These are phyloP conservation scores for Onthophagus taurus DNA, from an alignment of 1,140 invertebrate genomes.

Conservation along the genomic window DNA sequence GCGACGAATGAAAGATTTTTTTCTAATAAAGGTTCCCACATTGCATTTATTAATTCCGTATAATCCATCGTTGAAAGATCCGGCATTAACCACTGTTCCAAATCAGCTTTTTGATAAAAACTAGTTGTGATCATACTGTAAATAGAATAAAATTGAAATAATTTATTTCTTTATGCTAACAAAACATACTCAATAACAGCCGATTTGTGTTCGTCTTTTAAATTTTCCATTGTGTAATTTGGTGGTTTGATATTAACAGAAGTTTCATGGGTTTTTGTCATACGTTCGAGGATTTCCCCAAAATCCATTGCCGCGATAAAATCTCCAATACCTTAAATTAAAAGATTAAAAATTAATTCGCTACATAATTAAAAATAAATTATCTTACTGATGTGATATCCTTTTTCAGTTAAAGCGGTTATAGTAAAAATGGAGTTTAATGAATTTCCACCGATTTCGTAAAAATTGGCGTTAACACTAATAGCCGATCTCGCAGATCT, in stretches of 20 bases:
- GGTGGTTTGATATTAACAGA: conserved; percentile 25
- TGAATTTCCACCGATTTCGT: conserved; percentile 76
- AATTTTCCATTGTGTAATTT: conserved; percentile 44
- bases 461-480: conserved; percentile 61
- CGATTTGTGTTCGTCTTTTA: conserved; percentile 53
- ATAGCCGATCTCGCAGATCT: conserved; percentile 47
- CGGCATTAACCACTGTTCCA: conserved; percentile 64
- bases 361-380: conserved; percentile 8
- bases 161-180: not conserved
- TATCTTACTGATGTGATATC: conserved; percentile 60
- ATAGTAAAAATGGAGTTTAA: conserved; percentile 77
- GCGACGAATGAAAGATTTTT: conserved; percentile 63
- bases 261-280: conserved; percentile 38
- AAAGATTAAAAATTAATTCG: conserved; percentile 11
- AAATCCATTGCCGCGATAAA: conserved; percentile 65
- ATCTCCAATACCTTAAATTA: conserved; percentile 55
- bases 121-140: conserved; percentile 69
- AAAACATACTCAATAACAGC: conserved; percentile 45
- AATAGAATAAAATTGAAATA: conserved; percentile 17
- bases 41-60: conserved; percentile 48
- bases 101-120: conserved; percentile 74
- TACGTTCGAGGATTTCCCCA: conserved; percentile 52
- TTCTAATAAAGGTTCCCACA: conserved; percentile 58
- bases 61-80: conserved; percentile 57
- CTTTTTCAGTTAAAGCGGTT: conserved; percentile 63